phyloP scores from a whole-genome alignment of 2,888 invertebrate species.

The Eupithecia vulgata region DNA sequence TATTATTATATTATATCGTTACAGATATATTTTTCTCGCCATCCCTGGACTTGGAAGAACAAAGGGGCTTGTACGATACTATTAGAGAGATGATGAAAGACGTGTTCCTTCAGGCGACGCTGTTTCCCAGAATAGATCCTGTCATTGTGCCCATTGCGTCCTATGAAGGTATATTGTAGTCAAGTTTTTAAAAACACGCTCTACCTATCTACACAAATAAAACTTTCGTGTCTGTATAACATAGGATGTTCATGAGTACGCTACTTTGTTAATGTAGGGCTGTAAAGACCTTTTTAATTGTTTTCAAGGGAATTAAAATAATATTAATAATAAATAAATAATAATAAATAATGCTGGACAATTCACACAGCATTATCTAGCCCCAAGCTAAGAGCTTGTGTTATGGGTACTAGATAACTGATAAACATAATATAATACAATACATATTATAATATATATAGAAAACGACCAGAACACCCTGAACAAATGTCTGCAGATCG shows the following conservation, averaged over 20 bases:
- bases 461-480: no score
- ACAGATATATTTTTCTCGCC: slow-evolving; percentile 88
- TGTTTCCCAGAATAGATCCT: slow-evolving; percentile 87
- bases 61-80: slow-evolving; percentile 87
- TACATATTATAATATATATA: no score
- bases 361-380: no score
- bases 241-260: neutral
- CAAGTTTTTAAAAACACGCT: neutral
- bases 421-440: no score
- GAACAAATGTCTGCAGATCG: no score
- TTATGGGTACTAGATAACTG: no score
- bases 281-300: no score
- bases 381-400: no score
- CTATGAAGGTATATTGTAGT: slow-evolving; percentile 66
- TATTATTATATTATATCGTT: slow-evolving; percentile 33
- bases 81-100: slow-evolving; percentile 89
- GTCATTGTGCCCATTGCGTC: slow-evolving; percentile 65
- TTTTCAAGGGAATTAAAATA: no score
- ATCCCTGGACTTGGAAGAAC: slow-evolving; percentile 86
- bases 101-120: slow-evolving; percentile 89
- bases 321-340: no score
- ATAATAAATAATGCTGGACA: no score
- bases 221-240: neutral
- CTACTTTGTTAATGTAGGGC: no score
- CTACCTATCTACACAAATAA: neutral